Conservation (phyloP, 2,113 vertebrate genomes). For the Cinclus mexicanus region DNA sequence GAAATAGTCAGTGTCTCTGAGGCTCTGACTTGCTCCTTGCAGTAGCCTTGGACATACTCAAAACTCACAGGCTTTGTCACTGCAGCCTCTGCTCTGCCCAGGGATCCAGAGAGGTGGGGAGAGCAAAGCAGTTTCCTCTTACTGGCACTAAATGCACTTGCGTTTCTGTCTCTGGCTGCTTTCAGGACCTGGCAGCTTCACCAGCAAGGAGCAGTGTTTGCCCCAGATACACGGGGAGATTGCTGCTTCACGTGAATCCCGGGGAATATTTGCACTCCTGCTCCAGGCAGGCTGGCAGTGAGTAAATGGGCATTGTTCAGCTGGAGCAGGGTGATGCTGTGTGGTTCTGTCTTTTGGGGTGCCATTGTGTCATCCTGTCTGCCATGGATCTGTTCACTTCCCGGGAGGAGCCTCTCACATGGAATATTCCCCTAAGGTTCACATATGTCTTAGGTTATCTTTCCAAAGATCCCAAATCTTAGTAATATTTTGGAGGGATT, state of each 20-base stretch:
- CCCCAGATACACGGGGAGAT: fast-evolving
- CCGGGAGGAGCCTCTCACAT: background rate
- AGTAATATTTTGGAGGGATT: background rate
- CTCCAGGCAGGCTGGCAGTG: background rate
- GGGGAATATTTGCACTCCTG: background rate
- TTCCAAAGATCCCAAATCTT: background rate
- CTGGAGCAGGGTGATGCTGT: background rate
- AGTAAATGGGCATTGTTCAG: background rate
- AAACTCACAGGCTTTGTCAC: background rate
- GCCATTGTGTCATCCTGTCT: background rate
- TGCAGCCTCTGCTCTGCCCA: background rate
- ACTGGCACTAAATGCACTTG: background rate
- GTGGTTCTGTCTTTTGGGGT: background rate
- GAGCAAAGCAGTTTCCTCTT: background rate
- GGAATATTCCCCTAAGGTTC: background rate
- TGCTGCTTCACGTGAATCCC: background rate
- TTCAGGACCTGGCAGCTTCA: background rate
- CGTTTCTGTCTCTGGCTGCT: background rate
- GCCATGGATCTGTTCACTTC: background rate
- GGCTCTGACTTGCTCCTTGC: background rate
- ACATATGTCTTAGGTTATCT: background rate
- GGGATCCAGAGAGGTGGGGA: background rate
- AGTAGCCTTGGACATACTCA: background rate
- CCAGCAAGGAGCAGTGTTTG: background rate
- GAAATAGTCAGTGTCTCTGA: background rate